Conservation (phyloP, 2,888 invertebrate genomes). For the Nudaria mundana region DNA sequence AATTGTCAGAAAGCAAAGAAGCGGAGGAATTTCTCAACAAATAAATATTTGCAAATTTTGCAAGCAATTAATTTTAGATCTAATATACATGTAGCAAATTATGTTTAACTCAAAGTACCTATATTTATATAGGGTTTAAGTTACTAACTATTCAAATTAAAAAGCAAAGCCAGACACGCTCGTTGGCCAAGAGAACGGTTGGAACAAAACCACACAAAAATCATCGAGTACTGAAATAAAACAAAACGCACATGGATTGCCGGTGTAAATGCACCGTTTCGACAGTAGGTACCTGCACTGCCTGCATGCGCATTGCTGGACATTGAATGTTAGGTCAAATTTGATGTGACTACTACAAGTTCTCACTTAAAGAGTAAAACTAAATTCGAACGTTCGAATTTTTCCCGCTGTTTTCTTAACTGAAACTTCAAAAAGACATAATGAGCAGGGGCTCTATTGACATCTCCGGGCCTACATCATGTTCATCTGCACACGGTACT, state of each 20-base stretch:
- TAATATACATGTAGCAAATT: too few species aligned
- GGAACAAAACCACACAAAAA: constrained; percentile 19
- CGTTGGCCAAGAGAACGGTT: background rate
- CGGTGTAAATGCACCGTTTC: constrained; percentile 40
- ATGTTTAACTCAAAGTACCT: background rate
- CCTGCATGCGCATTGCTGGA: constrained; percentile 23
- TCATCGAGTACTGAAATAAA: constrained; percentile 15
- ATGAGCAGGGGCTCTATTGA: too few species aligned
- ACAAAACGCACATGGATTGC: constrained; percentile 29
- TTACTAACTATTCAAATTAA: too few species aligned
- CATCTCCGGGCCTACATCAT: too few species aligned
- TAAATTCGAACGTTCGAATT: background rate
- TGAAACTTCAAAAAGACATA: too few species aligned
- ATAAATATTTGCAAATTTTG: too few species aligned
- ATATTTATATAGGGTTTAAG: background rate
- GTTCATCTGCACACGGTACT: too few species aligned
- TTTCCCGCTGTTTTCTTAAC: too few species aligned
- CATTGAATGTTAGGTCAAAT: constrained; percentile 54
- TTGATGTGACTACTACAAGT: constrained; percentile 35
- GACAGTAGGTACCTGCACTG: constrained; percentile 28
- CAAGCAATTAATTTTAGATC: background rate
- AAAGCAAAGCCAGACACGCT: constrained; percentile 3
- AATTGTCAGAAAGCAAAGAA: too few species aligned
- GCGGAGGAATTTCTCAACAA: too few species aligned
- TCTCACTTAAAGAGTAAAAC: background rate